phyloP scores from a whole-genome alignment of 2,888 invertebrate species.

The Agrotis segetum region DNA sequence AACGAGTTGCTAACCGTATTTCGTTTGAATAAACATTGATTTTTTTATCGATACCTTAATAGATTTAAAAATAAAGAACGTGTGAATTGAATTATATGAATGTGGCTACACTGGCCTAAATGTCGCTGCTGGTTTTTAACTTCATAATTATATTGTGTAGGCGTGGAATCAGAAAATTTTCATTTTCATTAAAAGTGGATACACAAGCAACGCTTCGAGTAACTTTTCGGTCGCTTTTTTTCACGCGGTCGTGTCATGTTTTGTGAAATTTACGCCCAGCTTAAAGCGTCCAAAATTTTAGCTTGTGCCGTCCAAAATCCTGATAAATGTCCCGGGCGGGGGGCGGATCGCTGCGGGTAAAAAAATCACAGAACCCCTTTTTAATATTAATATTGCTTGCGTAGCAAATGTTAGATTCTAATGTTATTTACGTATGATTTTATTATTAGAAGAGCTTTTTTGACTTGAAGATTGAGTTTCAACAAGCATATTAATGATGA shows the following conservation, averaged over 20 bases:
- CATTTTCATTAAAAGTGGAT: slow-evolving; percentile 64
- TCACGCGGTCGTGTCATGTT: slow-evolving; percentile 86
- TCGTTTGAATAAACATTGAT: slow-evolving; percentile 60
- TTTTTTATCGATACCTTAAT: slow-evolving; percentile 46
- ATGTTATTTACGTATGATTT: slow-evolving; percentile 54
- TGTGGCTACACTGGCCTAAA: slow-evolving; percentile 14
- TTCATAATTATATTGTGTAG: slow-evolving; percentile 25
- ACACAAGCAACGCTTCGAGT: slow-evolving; percentile 74
- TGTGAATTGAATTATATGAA: slow-evolving; percentile 54
- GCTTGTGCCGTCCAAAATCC: slow-evolving; percentile 93
- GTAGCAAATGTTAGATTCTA: slow-evolving; percentile 69
- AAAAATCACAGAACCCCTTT: slow-evolving; percentile 80
- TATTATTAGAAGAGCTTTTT: slow-evolving; percentile 8
- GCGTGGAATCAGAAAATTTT: slow-evolving; percentile 32
- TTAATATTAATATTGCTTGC: slow-evolving; percentile 80
- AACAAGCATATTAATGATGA: background rate
- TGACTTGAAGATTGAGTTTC: background rate
- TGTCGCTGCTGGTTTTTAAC: slow-evolving; percentile 31
- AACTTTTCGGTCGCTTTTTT: slow-evolving; percentile 78
- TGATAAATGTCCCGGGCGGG: slow-evolving; percentile 91
- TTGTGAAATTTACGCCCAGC: slow-evolving; percentile 89
- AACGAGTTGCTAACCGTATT: slow-evolving; percentile 45
- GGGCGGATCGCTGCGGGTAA: slow-evolving; percentile 77
- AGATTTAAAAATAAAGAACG: slow-evolving; percentile 59
- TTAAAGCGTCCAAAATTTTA: slow-evolving; percentile 91